Evolutionary conservation across 2,797 vertebrate genomes (phyloP).

Genomic region (Fundulus diaphanus): DNA sequence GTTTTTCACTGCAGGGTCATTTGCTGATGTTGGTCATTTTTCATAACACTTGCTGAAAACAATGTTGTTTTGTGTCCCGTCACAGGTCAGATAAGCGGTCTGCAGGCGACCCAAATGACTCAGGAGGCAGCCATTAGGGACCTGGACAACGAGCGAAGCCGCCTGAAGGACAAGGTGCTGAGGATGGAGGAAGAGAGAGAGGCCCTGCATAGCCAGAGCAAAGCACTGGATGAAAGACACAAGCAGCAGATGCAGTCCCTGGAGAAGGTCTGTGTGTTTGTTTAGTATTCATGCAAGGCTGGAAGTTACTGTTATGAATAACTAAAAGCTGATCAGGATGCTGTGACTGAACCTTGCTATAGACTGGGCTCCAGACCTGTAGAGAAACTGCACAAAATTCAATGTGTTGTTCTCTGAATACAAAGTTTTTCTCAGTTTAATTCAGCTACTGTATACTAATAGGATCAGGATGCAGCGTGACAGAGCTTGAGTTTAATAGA

Average conservation of each 20-base stretch:
- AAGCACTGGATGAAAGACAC: conserved; percentile 92
- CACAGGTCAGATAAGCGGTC: conserved; percentile 96
- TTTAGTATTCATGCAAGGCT: conserved; percentile 46
- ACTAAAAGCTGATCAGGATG: conserved; percentile 43
- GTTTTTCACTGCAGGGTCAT: too few species aligned
- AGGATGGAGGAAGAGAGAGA: conserved; percentile 94
- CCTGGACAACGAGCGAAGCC: conserved; percentile 94
- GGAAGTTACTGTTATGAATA: conserved; percentile 45
- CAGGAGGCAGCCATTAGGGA: conserved; percentile 97
- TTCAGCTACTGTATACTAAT: background rate
- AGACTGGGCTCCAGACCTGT: conserved; percentile 21
- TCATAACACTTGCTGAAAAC: background rate
- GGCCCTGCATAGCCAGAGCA: conserved; percentile 89
- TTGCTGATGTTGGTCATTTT: background rate
- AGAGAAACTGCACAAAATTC: conserved; percentile 4
- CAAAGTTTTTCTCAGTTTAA: conserved; percentile 1
- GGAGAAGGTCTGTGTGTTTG: conserved; percentile 86
- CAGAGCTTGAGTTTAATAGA: background rate
- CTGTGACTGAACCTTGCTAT: conserved; percentile 22
- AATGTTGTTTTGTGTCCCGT: conserved; percentile 9
- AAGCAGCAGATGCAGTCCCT: conserved; percentile 90
- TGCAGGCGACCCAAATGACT: conserved; percentile 97
- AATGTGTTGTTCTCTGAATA: background rate
- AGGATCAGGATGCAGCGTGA: background rate
- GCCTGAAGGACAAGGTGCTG: conserved; percentile 91